Percentiles rank a stretch among this genome's conserved stretches.
phyloP scores from a whole-genome alignment of 37 sponge, comb jelly and placozoan species.

The Aplysina aerophoba region DNA sequence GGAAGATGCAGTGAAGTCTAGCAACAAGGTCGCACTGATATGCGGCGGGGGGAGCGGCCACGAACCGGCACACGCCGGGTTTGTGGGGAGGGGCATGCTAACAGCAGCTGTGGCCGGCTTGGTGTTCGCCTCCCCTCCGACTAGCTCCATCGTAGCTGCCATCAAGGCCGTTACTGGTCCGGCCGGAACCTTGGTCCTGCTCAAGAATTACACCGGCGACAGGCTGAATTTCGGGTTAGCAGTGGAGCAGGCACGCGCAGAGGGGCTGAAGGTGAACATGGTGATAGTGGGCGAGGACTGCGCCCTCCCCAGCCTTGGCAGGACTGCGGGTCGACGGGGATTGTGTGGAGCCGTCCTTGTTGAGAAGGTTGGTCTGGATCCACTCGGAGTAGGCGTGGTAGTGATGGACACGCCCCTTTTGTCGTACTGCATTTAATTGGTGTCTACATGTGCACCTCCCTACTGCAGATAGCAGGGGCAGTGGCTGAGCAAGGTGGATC shows the following conservation, averaged over 20 bases:
- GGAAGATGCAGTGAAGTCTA: constrained; percentile 39
- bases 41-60: constrained; percentile 98
- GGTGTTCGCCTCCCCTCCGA: constrained; percentile 95
- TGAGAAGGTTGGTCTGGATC: constrained; percentile 72
- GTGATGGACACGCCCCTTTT: neutral
- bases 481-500: constrained; percentile 81
- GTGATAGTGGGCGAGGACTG: constrained; percentile 90
- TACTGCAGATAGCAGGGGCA: constrained; percentile 84
- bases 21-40: constrained; percentile 76
- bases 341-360: constrained; percentile 88
- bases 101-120: constrained; percentile 92
- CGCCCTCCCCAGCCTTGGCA: constrained; percentile 69
- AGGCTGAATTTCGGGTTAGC: constrained; percentile 96
- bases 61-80: constrained; percentile 95
- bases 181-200: constrained; percentile 86
- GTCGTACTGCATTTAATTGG: no score
- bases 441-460: neutral
- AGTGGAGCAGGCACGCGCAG: constrained; percentile 77
- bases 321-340: constrained; percentile 86
- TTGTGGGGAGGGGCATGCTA: constrained; percentile 91
- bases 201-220: constrained; percentile 98
- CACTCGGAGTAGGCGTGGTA: neutral
- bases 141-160: constrained; percentile 79
- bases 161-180: constrained; percentile 72
- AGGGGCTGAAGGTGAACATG: constrained; percentile 88